Conservation (phyloP, 30 jellyfish, hydroid and myxozoan species). For the Clytia hemisphaerica region DNA sequence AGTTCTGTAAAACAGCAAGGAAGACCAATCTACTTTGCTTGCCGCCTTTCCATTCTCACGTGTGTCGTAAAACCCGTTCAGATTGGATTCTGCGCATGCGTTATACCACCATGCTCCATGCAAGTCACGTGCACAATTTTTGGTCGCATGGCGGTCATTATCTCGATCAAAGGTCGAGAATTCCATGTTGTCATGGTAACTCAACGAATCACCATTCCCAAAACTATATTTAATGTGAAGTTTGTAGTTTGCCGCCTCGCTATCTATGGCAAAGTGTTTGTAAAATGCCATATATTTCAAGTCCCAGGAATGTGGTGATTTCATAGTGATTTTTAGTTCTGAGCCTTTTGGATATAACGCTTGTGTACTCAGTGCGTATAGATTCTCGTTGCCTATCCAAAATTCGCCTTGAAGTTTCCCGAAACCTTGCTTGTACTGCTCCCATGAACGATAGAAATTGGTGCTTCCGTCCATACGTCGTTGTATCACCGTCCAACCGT, state of each 20-base stretch:
- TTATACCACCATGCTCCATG: too few relatives aligned
- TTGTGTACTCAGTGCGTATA: not conserved
- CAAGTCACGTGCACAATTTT: too few relatives aligned
- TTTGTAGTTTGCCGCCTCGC: not conserved
- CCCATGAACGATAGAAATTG: not conserved
- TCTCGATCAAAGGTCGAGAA: not conserved
- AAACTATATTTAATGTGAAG: not conserved
- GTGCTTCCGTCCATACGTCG: not conserved
- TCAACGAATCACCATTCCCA: not conserved
- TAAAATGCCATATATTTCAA: not conserved
- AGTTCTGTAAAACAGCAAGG: too few relatives aligned
- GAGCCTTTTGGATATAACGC: not conserved
- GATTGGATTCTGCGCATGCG: too few relatives aligned
- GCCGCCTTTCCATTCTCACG: too few relatives aligned
- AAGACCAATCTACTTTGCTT: too few relatives aligned
- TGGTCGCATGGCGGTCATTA: too few relatives aligned
- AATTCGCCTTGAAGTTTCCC: not conserved
- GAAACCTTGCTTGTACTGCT: not conserved
- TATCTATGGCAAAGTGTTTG: not conserved
- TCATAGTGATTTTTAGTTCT: not conserved
- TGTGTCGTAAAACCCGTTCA: too few relatives aligned
- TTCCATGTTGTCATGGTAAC: not conserved
- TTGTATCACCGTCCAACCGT: conserved; percentile 4
- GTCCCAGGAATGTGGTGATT: too few relatives aligned
- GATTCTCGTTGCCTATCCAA: not conserved